Evolutionary conservation across 2,113 vertebrate genomes (phyloP).

Genomic region (Barbus barbus): DNA sequence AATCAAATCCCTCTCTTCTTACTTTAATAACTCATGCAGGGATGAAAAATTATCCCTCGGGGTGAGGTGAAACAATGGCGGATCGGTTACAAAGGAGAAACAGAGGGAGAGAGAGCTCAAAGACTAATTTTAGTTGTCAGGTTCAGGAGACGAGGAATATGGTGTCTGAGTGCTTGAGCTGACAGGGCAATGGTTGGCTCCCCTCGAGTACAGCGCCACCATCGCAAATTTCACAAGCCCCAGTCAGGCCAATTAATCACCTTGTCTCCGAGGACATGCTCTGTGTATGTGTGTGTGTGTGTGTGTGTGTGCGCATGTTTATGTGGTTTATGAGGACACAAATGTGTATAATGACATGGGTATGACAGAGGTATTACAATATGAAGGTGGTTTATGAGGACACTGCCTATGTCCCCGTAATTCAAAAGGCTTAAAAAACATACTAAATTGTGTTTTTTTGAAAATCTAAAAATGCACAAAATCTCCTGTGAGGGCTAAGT

Average conservation of each 20-base stretch:
- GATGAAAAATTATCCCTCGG: conserved; percentile 32
- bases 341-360: too few relatives aligned
- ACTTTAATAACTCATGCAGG: conserved; percentile 32
- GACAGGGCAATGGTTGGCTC: conserved; percentile 24
- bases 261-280: neutral
- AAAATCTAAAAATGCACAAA: too few relatives aligned
- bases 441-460: too few relatives aligned
- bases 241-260: conserved; percentile 41
- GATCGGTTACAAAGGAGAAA: conserved; percentile 40
- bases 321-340: too few relatives aligned
- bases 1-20: conserved; percentile 12
- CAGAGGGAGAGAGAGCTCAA: conserved; percentile 7
- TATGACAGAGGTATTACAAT: too few relatives aligned
- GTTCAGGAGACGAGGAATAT: conserved; percentile 22
- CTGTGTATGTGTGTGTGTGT: neutral
- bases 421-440: too few relatives aligned
- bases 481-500: too few relatives aligned
- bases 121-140: conserved; percentile 42
- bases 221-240: conserved; percentile 29
- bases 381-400: too few relatives aligned
- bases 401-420: too few relatives aligned
- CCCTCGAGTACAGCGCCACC: conserved; percentile 1
- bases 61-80: conserved; percentile 33
- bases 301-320: too few relatives aligned
- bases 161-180: conserved; percentile 30